Percentiles rank a stretch among this genome's conserved stretches.
Conservation (phyloP, 2,888 invertebrate species). For the Timema podura region DNA sequence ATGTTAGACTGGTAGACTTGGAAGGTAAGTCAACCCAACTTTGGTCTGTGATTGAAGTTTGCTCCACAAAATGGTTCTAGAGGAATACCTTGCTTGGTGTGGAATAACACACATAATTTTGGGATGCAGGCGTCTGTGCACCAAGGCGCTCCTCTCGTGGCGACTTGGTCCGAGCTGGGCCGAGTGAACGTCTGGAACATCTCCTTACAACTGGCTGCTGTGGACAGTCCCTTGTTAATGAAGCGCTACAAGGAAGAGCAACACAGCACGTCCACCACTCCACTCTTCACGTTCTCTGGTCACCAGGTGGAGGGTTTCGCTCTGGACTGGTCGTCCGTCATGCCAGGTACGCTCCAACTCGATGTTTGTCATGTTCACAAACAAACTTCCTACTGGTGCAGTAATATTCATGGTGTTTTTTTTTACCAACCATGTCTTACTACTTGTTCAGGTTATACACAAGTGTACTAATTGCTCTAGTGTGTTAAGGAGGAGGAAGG, state of each 20-base stretch:
- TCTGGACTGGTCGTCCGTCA: conserved; percentile 84
- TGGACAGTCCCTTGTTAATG: conserved; percentile 59
- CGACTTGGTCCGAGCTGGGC: conserved; percentile 94
- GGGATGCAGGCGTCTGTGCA: conserved; percentile 57
- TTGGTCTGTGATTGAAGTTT: no score
- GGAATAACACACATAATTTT: no score
- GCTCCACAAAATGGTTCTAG: no score
- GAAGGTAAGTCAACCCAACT: no score
- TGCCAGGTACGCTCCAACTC: conserved; percentile 55
- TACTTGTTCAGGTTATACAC: no score
- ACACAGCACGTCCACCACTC: conserved; percentile 51
- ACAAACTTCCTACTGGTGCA: no score
- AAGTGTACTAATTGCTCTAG: no score
- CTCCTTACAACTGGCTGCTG: conserved; percentile 70
- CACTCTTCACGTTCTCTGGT: conserved; percentile 83
- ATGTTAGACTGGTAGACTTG: no score
- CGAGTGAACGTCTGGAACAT: conserved; percentile 92
- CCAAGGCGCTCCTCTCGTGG: conserved; percentile 68
- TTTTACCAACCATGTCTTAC: no score
- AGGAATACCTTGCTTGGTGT: no score
- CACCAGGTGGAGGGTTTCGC: conserved; percentile 90
- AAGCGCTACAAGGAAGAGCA: conserved; percentile 49
- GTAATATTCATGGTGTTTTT: no score
- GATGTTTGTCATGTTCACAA: background rate
- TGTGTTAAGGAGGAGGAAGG: no score